A percentile compares a stretch with the other conserved stretches of the same genome.
Conservation (phyloP, 2,797 vertebrate species). For the Pipistrellus pipistrellus region DNA sequence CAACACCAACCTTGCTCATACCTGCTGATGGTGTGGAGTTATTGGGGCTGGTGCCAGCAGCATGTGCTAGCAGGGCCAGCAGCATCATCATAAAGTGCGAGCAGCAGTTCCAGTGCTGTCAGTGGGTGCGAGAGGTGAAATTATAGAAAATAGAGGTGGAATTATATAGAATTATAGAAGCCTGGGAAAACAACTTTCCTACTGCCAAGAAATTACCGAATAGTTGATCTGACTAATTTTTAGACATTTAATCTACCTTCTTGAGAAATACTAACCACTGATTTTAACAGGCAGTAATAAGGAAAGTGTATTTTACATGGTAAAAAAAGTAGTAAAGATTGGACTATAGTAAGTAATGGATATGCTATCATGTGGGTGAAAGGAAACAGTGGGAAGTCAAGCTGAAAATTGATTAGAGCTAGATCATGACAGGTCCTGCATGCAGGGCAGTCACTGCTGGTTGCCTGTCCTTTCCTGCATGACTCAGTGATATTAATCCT, state of each 20-base stretch:
- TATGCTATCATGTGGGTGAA: not conserved
- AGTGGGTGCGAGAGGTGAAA: not conserved
- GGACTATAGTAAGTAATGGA: not conserved
- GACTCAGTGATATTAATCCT: not conserved
- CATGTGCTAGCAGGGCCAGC: too few species aligned
- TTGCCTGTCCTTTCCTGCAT: not conserved
- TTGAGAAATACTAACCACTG: not conserved
- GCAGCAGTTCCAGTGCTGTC: too few species aligned
- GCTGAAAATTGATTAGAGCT: not conserved
- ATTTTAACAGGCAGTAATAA: not conserved
- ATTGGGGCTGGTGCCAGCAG: too few species aligned
- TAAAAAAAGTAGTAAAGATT: not conserved
- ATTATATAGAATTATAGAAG: not conserved
- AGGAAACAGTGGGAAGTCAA: not conserved
- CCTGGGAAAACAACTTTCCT: not conserved
- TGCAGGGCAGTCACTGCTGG: too few species aligned
- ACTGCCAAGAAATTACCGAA: not conserved
- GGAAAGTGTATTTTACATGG: not conserved
- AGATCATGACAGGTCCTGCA: not conserved
- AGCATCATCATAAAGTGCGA: too few species aligned
- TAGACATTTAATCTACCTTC: not conserved
- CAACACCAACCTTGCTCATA: too few species aligned
- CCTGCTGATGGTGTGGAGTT: too few species aligned
- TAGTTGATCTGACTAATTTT: not conserved
- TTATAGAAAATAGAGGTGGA: not conserved